phyloP scores from a whole-genome alignment of 64 coral and sea anemone genomes.

The Orbicella faveolata region DNA sequence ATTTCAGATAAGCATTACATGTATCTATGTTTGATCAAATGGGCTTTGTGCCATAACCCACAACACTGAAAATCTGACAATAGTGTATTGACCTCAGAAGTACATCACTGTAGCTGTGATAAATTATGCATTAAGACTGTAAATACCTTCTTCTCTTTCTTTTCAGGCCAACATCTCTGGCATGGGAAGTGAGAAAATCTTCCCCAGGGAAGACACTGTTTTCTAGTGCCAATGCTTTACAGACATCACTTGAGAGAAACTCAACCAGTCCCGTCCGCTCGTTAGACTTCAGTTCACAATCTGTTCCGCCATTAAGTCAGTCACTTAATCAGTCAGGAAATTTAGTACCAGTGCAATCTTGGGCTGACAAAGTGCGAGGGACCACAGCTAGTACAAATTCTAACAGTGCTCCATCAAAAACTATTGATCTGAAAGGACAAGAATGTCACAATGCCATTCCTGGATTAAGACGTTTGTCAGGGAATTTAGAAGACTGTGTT shows the following conservation, averaged over 20 bases:
- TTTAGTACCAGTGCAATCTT: conserved; percentile 16
- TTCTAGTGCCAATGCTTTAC: conserved; percentile 59
- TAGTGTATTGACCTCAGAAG: too few species aligned
- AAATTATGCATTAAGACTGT: background rate
- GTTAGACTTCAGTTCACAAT: conserved; percentile 31
- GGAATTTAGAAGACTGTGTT: background rate
- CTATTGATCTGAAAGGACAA: background rate
- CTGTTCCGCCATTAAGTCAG: background rate
- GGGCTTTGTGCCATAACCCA: too few species aligned
- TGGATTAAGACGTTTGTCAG: background rate
- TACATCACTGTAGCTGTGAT: too few species aligned
- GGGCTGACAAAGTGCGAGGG: conserved; percentile 63
- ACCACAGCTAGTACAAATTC: background rate
- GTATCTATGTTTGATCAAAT: too few species aligned
- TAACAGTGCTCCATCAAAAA: conserved; percentile 10
- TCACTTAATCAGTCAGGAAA: background rate
- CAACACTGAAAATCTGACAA: too few species aligned
- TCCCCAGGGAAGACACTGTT: conserved; percentile 86
- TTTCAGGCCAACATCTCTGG: conserved; percentile 85
- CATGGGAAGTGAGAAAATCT: conserved; percentile 93
- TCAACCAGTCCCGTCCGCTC: conserved; percentile 24
- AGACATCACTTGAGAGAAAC: conserved; percentile 38
- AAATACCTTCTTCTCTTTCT: background rate
- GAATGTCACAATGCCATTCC: background rate
- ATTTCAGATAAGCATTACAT: too few species aligned